Evolutionary conservation across 1,140 invertebrate genomes (phyloP).

Genomic region (Drosophila truncata): DNA sequence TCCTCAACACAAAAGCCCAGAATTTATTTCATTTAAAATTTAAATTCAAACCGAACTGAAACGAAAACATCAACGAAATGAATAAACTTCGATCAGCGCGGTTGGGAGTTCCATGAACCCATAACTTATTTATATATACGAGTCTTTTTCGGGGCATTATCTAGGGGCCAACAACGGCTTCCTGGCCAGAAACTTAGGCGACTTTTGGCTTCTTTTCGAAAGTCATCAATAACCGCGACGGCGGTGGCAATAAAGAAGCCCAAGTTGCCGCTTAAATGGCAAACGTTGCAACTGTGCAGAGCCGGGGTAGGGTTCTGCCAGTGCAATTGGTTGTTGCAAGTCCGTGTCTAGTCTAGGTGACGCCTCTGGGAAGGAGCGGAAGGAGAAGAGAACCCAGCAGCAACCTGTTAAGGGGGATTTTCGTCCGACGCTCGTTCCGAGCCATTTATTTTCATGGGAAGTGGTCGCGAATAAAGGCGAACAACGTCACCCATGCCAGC

Average conservation of each 20-base stretch:
- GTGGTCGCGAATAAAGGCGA: slow-evolving; percentile 56
- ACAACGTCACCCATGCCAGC: slow-evolving; percentile 26
- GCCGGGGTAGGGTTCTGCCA: slow-evolving; percentile 18
- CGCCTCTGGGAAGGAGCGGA: slow-evolving; percentile 51
- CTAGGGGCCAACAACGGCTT: slow-evolving; percentile 38
- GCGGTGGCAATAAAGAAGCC: slow-evolving; percentile 31
- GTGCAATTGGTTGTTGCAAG: slow-evolving; percentile 28
- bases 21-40: slow-evolving; percentile 59
- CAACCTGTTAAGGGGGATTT: slow-evolving; percentile 47
- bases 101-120: slow-evolving; percentile 45
- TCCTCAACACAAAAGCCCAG: slow-evolving; percentile 37
- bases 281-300: slow-evolving; percentile 44
- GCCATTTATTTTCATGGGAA: slow-evolving; percentile 77
- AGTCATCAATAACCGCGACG: slow-evolving; percentile 56
- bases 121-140: slow-evolving; percentile 32
- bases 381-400: slow-evolving; percentile 13
- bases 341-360: slow-evolving; percentile 72
- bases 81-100: slow-evolving; percentile 35
- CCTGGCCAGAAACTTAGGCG: slow-evolving; percentile 39
- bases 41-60: slow-evolving; percentile 55
- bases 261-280: slow-evolving; percentile 35
- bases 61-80: slow-evolving; percentile 21
- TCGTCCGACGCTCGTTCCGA: slow-evolving; percentile 53
- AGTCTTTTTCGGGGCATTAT: slow-evolving; percentile 21
- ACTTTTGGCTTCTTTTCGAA: slow-evolving; percentile 45